Percentiles rank a stretch among this genome's conserved stretches.
Conservation (phyloP, 2,888 invertebrate genomes). For the Drosophila falleni region DNA sequence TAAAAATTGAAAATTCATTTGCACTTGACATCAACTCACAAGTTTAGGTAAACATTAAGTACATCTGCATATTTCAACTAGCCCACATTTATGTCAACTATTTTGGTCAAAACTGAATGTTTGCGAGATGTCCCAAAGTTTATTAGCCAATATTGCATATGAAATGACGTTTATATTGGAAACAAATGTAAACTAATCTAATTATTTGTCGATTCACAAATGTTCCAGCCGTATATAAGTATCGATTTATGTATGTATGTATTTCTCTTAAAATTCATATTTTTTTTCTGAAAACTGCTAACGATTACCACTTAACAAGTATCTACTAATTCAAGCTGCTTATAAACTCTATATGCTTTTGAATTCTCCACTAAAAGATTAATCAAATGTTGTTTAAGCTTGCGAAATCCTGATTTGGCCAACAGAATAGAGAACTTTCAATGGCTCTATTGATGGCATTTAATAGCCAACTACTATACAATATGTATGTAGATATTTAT, state of each 20-base stretch:
- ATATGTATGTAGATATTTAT: neutral
- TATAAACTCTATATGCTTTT: neutral
- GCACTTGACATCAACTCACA: slow-evolving; percentile 18
- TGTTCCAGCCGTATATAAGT: neutral
- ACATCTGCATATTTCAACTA: slow-evolving; percentile 1
- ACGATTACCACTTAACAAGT: neutral
- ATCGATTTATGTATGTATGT: too few species aligned
- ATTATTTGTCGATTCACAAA: neutral
- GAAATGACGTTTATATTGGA: slow-evolving; percentile 24
- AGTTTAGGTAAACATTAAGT: slow-evolving; percentile 15
- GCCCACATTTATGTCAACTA: slow-evolving; percentile 24
- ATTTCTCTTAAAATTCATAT: too few species aligned
- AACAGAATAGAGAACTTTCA: slow-evolving; percentile 15
- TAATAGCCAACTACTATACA: neutral
- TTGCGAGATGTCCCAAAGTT: slow-evolving; percentile 18
- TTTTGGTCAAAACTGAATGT: slow-evolving; percentile 33
- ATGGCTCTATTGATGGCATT: slow-evolving; percentile 9
- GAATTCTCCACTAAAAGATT: slow-evolving; percentile 4
- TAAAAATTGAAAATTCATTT: slow-evolving; percentile 15
- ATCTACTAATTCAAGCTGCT: neutral
- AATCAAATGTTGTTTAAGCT: slow-evolving; percentile 22
- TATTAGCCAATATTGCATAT: slow-evolving; percentile 28
- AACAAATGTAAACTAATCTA: slow-evolving; percentile 3
- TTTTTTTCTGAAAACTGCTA: neutral
- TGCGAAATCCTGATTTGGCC: neutral